Base-by-base conservation (phyloP, 1,140 invertebrate genomes). In the Cyclargus thomasi region DNA sequence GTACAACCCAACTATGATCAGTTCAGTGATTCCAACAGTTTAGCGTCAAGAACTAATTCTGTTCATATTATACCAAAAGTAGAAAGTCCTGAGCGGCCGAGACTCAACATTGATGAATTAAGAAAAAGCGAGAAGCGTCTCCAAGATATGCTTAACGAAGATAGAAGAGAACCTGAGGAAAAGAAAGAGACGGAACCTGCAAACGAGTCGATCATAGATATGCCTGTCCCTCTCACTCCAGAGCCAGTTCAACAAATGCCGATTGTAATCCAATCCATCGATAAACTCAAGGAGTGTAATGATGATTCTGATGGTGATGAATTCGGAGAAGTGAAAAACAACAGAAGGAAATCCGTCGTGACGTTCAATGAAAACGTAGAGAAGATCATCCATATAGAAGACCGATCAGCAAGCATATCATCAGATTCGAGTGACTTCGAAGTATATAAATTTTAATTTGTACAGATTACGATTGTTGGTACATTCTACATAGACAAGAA, bases 331-430 rank as follows among this genome's bases (percentile, higher is more conserved):
- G 74, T 53, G 11, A 76, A 71, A 53, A 75, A 69, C 67, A 57
- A 72, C 4, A 74, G 77, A 71, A 79, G 81, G 67, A 90, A 90
- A 73, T 90, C 87, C n/a, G 84, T 90, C 2, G 87, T 90, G 0
- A 90, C 87, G 2, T 90, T 90, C 65, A 90, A 90, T 70, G 87
- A 90, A 73, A 90, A 90, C 64, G 87, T 88, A 17, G 85, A 88
- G 77, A 90, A 90, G 64, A 90, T 90, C n/a, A 88, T 90, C 67
- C 86, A 88, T 63, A 73, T 90, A 62, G 83, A 90, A 72, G 82
- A 88, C 47, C 68, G 64, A 64, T 59, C 67, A 47, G 70, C 74
- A 10, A 73, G 55, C 35, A 20, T 20, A 20, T 59, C 55, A 18
- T 64, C 70, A 20, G 70, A 75, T 29, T 53, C 74, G 16, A 22